Conservation (phyloP, 2,113 vertebrate species). For the Ploceus nigricollis region DNA sequence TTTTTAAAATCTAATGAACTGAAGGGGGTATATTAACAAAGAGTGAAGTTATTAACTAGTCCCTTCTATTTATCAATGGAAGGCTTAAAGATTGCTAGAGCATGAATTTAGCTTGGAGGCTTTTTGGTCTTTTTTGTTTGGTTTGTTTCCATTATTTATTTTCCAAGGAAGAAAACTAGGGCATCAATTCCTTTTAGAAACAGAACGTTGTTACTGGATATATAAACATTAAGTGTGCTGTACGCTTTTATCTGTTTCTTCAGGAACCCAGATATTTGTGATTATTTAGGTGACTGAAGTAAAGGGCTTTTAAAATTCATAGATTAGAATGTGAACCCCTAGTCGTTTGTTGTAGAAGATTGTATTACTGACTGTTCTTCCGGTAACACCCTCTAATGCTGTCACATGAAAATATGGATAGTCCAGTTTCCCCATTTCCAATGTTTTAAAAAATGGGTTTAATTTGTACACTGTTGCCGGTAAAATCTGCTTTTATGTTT, state of each 20-base stretch:
- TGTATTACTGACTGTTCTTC: not conserved
- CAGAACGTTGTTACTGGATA: not conserved
- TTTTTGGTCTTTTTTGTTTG: constrained; percentile 10
- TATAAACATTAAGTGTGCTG: not conserved
- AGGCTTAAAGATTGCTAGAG: not conserved
- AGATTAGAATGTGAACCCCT: not conserved
- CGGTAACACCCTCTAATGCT: not conserved
- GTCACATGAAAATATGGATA: not conserved
- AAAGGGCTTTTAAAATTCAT: not conserved
- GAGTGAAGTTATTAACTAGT: not conserved
- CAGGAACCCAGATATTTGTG: not conserved
- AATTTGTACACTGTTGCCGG: not conserved
- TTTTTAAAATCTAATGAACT: not conserved
- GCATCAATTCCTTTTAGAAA: not conserved
- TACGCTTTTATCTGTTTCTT: not conserved
- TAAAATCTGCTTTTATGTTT: not conserved
- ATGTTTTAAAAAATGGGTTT: not conserved
- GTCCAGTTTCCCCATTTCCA: not conserved
- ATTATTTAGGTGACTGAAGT: not conserved
- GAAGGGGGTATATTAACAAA: not conserved
- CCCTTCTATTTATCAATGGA: not conserved
- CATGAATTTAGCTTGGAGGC: not conserved
- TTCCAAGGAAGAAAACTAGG: not conserved
- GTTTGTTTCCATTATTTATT: not conserved
- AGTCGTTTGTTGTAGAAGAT: not conserved